Conservation (phyloP, 2,888 invertebrate species). For the Tribolium freemani region DNA sequence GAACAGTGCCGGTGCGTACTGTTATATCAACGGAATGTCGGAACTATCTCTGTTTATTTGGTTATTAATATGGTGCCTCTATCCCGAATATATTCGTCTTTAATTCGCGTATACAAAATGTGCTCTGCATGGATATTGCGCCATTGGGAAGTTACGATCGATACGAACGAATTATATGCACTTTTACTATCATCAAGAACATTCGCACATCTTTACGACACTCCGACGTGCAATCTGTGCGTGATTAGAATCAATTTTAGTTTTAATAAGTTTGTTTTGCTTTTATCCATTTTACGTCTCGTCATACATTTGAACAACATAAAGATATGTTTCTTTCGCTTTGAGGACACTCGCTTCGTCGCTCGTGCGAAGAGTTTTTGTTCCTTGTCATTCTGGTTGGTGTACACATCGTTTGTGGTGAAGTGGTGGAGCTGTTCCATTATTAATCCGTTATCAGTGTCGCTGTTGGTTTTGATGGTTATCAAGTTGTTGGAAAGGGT, state of each 20-base stretch:
- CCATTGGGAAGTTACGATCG: constrained; percentile 3
- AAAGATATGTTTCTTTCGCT: too few relatives aligned
- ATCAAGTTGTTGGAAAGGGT: constrained; percentile 2
- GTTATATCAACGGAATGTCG: constrained; percentile 37
- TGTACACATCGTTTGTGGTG: not conserved
- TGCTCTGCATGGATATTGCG: constrained; percentile 27
- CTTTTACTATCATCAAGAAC: not conserved
- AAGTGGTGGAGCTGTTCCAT: not conserved
- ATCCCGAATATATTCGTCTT: constrained; percentile 19
- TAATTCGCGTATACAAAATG: constrained; percentile 22
- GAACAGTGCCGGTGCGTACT: constrained; percentile 24
- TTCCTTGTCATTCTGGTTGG: not conserved
- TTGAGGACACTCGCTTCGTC: not conserved
- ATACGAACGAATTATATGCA: not conserved
- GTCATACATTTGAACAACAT: too few relatives aligned
- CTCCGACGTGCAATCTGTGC: too few relatives aligned
- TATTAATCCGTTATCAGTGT: not conserved
- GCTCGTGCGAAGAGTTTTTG: not conserved
- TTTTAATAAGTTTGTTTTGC: too few relatives aligned
- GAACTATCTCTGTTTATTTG: constrained; percentile 44
- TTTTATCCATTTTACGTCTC: too few relatives aligned
- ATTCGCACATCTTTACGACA: not conserved
- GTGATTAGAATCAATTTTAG: too few relatives aligned
- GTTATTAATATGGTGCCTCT: constrained; percentile 34
- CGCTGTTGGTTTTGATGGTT: not conserved